A percentile compares a stretch with the other conserved stretches of the same genome.
Conservation (phyloP, 2,113 vertebrate species). For the rabbit (Oryctolagus cuniculus) region mOryCun1.1 NC_091453.1:85875001-85875500, state of each 20-base stretch:
- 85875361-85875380: too few relatives aligned
- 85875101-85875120: background rate
- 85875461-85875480: too few relatives aligned
- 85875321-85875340: background rate
- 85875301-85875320: background rate
- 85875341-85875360: background rate
- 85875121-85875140: background rate
- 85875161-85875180: background rate
- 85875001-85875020: background rate
- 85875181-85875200: conserved; percentile 16
- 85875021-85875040: background rate
- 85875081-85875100: background rate
- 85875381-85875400: too few relatives aligned
- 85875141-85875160: background rate
- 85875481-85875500: too few relatives aligned
- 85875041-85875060: background rate
- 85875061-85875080: conserved; percentile 13
- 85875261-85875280: conserved; percentile 43
- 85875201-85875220: conserved; percentile 20
- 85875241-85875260: conserved; percentile 52
- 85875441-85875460: too few relatives aligned
- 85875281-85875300: conserved; percentile 27
- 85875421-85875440: too few relatives aligned
- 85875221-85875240: conserved; percentile 16
- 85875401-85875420: too few relatives aligned